phyloP scores from a whole-genome alignment of 2,888 invertebrate species.

The Iselma pallidipennis region DNA sequence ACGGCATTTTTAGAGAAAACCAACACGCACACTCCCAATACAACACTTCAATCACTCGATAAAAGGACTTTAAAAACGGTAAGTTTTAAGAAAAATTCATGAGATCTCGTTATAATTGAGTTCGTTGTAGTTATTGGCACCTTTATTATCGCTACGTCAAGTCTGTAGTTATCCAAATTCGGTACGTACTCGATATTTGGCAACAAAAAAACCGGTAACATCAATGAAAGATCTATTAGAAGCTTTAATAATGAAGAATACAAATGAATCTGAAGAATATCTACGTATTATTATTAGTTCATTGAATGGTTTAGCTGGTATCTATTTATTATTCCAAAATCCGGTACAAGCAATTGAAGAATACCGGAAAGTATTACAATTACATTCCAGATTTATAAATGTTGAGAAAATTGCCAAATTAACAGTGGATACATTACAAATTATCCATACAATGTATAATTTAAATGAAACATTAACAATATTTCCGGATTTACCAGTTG shows the following conservation, averaged over 20 bases:
- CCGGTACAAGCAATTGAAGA: constrained; percentile 61
- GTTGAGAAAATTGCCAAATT: constrained; percentile 54
- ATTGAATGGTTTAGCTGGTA: constrained; percentile 71
- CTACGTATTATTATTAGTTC: constrained; percentile 66
- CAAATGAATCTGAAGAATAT: constrained; percentile 64
- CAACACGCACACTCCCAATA: constrained; percentile 52
- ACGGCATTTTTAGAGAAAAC: constrained; percentile 57
- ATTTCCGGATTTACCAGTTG: constrained; percentile 42
- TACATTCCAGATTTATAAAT: constrained; percentile 51
- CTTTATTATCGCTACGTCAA: constrained; percentile 68
- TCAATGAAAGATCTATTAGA: constrained; percentile 68
- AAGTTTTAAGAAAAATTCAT: constrained; percentile 21
- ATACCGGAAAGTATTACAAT: constrained; percentile 65
- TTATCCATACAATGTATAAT: constrained; percentile 72
- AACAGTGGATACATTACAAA: constrained; percentile 66
- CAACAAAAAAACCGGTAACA: constrained; percentile 59
- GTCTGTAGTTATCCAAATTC: constrained; percentile 73
- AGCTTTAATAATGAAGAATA: constrained; percentile 66
- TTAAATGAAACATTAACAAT: constrained; percentile 59
- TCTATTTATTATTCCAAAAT: constrained; percentile 62
- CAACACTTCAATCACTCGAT: constrained; percentile 57
- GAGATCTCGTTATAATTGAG: not conserved
- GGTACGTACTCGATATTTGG: constrained; percentile 60
- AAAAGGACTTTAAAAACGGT: constrained; percentile 54
- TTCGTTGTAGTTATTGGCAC: constrained; percentile 60